A percentile compares a stretch with the other conserved stretches of the same genome.
Evolutionary conservation across 2,888 invertebrate species (phyloP).

Genomic region (Clepsis dumicolana): DNA sequence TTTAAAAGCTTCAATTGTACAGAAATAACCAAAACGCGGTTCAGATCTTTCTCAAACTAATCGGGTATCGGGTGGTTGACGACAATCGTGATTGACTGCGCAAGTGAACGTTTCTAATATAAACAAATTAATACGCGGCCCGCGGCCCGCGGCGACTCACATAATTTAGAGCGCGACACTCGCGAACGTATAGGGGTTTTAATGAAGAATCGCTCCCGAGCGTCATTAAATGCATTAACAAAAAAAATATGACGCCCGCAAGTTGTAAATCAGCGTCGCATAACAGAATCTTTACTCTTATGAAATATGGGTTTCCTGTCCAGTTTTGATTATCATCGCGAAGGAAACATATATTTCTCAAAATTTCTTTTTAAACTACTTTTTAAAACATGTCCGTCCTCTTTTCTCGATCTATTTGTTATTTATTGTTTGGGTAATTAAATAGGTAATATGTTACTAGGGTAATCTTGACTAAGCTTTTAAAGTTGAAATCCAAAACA

Average conservation of each 20-base stretch:
- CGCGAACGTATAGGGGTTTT: conserved; percentile 52
- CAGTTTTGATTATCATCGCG: conserved; percentile 67
- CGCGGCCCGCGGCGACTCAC: conserved; percentile 61
- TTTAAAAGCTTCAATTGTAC: conserved; percentile 86
- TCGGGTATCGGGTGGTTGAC: conserved; percentile 83
- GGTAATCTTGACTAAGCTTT: conserved; percentile 45
- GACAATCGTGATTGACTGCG: conserved; percentile 85
- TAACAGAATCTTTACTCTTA: conserved; percentile 62
- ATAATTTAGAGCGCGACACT: conserved; percentile 63
- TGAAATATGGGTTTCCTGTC: conserved; percentile 73
- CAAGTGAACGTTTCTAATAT: conserved; percentile 85
- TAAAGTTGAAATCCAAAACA: conserved; percentile 56
- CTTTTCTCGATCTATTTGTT: conserved; percentile 48
- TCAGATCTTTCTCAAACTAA: conserved; percentile 85
- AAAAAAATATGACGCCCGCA: conserved; percentile 68
- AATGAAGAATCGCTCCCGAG: conserved; percentile 59
- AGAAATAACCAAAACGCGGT: conserved; percentile 85
- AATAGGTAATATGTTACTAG: conserved; percentile 49
- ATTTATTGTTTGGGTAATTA: conserved; percentile 55
- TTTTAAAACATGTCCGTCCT: conserved; percentile 49
- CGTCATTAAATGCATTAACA: conserved; percentile 68
- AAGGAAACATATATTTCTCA: conserved; percentile 73
- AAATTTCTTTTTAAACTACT: conserved; percentile 61
- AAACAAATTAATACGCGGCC: conserved; percentile 85
- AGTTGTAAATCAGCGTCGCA: conserved; percentile 71